Base-by-base conservation (phyloP, 1,140 invertebrate genomes). In the Aphelenchoides besseyi region DNA sequence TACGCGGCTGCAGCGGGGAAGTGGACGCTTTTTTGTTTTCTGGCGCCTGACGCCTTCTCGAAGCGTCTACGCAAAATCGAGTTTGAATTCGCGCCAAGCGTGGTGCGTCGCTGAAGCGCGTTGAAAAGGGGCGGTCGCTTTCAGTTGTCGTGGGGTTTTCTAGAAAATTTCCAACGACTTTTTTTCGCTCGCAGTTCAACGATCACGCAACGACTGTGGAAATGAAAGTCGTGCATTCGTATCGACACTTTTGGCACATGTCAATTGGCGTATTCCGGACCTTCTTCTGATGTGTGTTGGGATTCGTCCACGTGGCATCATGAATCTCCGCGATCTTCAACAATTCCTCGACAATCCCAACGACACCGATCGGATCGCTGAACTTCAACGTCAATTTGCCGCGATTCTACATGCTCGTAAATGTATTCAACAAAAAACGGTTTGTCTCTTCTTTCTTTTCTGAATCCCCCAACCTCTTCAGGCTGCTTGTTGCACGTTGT, bases 381-480 rank as follows among this genome's bases (percentile, higher is more conserved):
- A 37, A 2, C 63, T 66, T 1, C 63, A 66, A 28, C 16, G 30
- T 1, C 16, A 66, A 35, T 66, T 66, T 32, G 63, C 63, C 16
- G 30, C 63, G 12, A 53, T 66, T 30, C 3, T 29, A 3, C 63
- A 66, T 30, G 63, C 63, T 28, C 30, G 36, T 29, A 37, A 53
- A 18, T 66, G 63, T 30, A 63, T 66, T 12, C 16, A 66, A 30
- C 32, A 32, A 30, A 66, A 66, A n/a, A 12, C 30, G 63, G 63
- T 66, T 16, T 29, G 63, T 53, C 5, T 59, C 55, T 8, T 5
- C 5, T 23, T 59, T 8, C 5, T 33, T 59, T 23, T 28, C 55
- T 18, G 37, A 8, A 41, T 41, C n/a, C n/a, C 5, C n/a, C n/a
- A n/a, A 41, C 29, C 5, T 1, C 3, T 59, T 28, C 55, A 59